A percentile compares a stretch with the other conserved stretches of the same genome.
phyloP scores from a whole-genome alignment of 2,888 invertebrate species.

The Petrophora chlorosata region DNA sequence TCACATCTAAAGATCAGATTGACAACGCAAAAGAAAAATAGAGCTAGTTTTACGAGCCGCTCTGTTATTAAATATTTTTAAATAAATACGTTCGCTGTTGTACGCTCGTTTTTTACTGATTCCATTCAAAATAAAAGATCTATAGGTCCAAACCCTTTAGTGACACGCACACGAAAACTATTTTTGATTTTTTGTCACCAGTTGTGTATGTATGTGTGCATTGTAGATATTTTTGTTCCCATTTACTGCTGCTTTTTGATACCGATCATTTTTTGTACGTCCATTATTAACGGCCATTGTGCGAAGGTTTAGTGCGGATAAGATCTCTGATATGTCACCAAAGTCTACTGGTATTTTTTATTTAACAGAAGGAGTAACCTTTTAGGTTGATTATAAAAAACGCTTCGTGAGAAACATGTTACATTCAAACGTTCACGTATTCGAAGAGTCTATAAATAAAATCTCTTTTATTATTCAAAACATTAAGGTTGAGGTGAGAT shows the following conservation, averaged over 20 bases:
- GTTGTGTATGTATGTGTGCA: slow-evolving; percentile 55
- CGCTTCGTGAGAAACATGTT: slow-evolving; percentile 54
- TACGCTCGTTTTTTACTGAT: slow-evolving; percentile 65
- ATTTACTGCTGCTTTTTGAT: slow-evolving; percentile 74
- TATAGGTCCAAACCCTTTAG: slow-evolving; percentile 74
- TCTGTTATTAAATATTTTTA: slow-evolving; percentile 80
- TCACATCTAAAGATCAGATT: slow-evolving; percentile 77
- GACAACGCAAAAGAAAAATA: slow-evolving; percentile 74
- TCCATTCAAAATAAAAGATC: slow-evolving; percentile 68
- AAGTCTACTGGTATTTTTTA: slow-evolving; percentile 68
- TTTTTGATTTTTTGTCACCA: slow-evolving; percentile 67
- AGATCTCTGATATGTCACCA: slow-evolving; percentile 81
- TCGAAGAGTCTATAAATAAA: slow-evolving; percentile 38
- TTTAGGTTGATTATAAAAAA: slow-evolving; percentile 66
- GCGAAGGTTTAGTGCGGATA: slow-evolving; percentile 78
- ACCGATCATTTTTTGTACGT: slow-evolving; percentile 77
- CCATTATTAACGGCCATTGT: slow-evolving; percentile 79
- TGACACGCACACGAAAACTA: slow-evolving; percentile 61
- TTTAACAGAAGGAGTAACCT: slow-evolving; percentile 66
- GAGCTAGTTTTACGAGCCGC: slow-evolving; percentile 75
- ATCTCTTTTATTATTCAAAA: slow-evolving; percentile 8
- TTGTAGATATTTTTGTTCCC: slow-evolving; percentile 76
- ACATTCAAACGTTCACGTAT: slow-evolving; percentile 32
- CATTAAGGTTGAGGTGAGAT: too few relatives aligned
- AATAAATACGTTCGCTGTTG: slow-evolving; percentile 68